Percentiles rank a stretch among this genome's conserved stretches.
phyloP scores from a whole-genome alignment of 2,797 vertebrate genomes.

The Sylvilagus floridanus region DNA sequence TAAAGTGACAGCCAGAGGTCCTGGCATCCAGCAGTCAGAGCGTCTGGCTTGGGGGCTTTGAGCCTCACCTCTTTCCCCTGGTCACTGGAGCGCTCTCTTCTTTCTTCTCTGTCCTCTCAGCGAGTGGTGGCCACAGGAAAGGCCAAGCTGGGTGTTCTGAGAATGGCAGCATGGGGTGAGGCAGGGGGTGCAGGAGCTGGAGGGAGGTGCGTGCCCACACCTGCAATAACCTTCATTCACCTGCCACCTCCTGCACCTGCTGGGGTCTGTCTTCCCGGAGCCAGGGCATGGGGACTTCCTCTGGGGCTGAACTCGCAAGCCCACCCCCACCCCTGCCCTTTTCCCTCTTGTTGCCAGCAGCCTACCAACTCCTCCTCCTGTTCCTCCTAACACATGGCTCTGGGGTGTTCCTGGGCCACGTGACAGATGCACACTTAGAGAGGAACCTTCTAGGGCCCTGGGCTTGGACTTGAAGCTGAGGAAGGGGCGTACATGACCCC shows the following conservation, averaged over 20 bases:
- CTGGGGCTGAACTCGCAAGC: neutral
- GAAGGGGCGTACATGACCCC: neutral
- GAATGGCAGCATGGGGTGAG: neutral
- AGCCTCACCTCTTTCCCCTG: neutral
- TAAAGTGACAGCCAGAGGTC: neutral
- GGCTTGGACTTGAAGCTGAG: neutral
- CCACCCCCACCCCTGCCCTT: neutral
- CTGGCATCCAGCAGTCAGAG: neutral
- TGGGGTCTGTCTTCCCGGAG: neutral
- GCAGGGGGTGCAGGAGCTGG: neutral
- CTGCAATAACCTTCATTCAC: accelerated
- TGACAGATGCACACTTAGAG: neutral
- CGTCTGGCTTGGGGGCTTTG: neutral
- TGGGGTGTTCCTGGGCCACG: neutral
- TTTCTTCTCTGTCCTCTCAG: neutral
- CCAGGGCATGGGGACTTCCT: accelerated
- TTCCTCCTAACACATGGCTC: neutral
- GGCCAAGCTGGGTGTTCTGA: neutral
- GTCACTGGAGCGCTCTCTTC: neutral
- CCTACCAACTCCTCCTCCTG: neutral
- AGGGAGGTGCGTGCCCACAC: accelerated
- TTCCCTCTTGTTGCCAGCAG: neutral
- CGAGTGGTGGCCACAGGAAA: neutral
- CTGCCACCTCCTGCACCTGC: accelerated
- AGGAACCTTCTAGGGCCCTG: neutral